Evolutionary conservation across 2,797 vertebrate species (phyloP).

Genomic region (Oryzias dopingdopingensis): DNA sequence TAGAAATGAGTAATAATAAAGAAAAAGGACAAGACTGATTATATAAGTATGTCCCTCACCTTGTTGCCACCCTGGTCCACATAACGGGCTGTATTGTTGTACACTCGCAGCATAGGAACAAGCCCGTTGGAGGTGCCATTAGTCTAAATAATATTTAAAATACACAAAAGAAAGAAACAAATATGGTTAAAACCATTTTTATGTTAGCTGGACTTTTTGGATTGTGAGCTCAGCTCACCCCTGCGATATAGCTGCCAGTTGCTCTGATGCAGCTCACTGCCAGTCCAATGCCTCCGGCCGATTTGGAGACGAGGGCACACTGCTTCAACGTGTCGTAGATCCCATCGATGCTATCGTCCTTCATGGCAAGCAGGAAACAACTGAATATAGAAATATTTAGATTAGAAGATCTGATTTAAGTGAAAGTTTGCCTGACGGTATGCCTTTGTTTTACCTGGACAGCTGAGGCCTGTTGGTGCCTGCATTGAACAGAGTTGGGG

Average conservation of each 20-base stretch:
- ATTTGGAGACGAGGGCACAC: conserved; percentile 94
- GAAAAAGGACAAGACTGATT: not conserved
- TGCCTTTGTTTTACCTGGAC: conserved; percentile 72
- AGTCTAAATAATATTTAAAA: conserved; percentile 66
- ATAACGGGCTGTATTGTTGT: conserved; percentile 96
- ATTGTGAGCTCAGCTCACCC: conserved; percentile 59
- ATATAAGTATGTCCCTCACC: conserved; percentile 27
- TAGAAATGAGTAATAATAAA: not conserved
- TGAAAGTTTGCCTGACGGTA: no score
- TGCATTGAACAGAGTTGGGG: conserved; percentile 95
- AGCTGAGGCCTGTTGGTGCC: conserved; percentile 93
- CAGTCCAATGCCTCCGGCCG: conserved; percentile 94
- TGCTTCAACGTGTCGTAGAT: conserved; percentile 96
- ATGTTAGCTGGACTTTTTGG: not conserved
- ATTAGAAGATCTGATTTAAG: no score
- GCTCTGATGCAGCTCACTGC: conserved; percentile 94
- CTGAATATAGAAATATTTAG: conserved; percentile 44
- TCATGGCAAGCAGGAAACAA: conserved; percentile 94
- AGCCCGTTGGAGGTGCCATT: conserved; percentile 94
- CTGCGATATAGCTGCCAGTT: conserved; percentile 96
- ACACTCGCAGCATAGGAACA: conserved; percentile 95
- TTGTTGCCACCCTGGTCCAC: conserved; percentile 98
- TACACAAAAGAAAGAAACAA: not conserved
- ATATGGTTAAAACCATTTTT: not conserved
- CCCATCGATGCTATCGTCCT: conserved; percentile 93